A percentile compares a stretch with the other conserved stretches of the same genome.
Evolutionary conservation across 2,888 invertebrate species (phyloP).

Genomic region (Temnothorax rugatulus): DNA sequence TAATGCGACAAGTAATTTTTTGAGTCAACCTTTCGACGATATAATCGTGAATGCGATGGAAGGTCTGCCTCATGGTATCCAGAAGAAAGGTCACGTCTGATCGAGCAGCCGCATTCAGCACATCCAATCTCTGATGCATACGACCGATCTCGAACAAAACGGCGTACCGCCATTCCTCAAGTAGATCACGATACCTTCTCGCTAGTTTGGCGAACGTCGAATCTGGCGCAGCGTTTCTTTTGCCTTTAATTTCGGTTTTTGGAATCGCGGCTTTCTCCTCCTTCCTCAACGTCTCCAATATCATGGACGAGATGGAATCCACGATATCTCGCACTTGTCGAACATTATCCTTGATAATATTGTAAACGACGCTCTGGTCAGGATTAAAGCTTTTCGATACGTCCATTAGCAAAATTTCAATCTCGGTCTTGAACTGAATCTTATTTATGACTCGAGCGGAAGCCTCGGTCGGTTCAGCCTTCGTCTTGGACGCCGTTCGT

Average conservation of each 20-base stretch:
- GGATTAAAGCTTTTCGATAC: constrained; percentile 15
- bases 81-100: constrained; percentile 86
- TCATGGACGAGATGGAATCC: constrained; percentile 44
- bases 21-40: constrained; percentile 84
- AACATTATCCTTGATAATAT: constrained; percentile 67
- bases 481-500: background rate
- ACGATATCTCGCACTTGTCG: constrained; percentile 59
- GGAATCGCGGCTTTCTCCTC: constrained; percentile 16
- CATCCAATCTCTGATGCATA: constrained; percentile 85
- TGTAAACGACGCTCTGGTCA: constrained; percentile 54
- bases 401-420: constrained; percentile 51
- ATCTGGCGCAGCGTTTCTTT: background rate
- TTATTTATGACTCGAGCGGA: background rate
- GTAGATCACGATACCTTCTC: constrained; percentile 60
- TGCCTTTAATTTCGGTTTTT: constrained; percentile 1
- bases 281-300: background rate
- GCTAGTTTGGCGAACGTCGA: background rate
- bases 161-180: constrained; percentile 89
- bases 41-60: constrained; percentile 86
- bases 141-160: constrained; percentile 88
- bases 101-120: constrained; percentile 86
- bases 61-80: constrained; percentile 85
- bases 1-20: background rate
- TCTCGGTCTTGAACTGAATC: constrained; percentile 32
- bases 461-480: background rate